Evolutionary conservation across 2,888 invertebrate species (phyloP).

Genomic region (Caenorhabditis plicata): DNA sequence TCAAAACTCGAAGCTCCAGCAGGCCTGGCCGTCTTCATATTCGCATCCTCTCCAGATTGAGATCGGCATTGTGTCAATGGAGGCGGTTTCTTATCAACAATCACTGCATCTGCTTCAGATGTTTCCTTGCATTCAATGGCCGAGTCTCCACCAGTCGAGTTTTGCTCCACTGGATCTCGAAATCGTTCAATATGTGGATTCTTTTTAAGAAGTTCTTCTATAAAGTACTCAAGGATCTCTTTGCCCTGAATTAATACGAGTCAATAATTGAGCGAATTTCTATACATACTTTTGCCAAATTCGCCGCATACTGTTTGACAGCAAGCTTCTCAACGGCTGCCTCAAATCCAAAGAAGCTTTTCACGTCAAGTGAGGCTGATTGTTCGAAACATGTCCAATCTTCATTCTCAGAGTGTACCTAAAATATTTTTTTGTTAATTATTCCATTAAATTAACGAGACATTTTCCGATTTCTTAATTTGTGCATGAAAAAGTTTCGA

Average conservation of each 20-base stretch:
- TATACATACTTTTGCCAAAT: constrained; percentile 83
- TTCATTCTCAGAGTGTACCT: constrained; percentile 89
- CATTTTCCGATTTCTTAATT: no score
- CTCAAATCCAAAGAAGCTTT: constrained; percentile 91
- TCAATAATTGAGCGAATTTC: no score
- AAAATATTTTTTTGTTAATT: constrained; percentile 36
- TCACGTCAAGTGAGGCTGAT: constrained; percentile 85
- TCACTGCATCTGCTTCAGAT: constrained; percentile 14
- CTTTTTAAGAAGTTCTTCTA: constrained; percentile 76
- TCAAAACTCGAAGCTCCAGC: constrained; percentile 25
- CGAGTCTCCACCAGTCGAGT: constrained; percentile 19
- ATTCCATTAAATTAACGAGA: neutral
- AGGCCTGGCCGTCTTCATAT: constrained; percentile 18
- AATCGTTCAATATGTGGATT: constrained; percentile 24
- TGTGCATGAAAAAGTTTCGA: no score
- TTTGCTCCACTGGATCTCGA: constrained; percentile 9
- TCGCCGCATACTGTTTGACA: constrained; percentile 89
- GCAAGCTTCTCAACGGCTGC: constrained; percentile 90
- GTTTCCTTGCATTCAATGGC: constrained; percentile 25
- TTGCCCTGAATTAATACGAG: no score
- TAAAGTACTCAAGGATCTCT: constrained; percentile 88
- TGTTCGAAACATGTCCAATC: constrained; percentile 96
- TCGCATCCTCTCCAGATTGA: neutral
- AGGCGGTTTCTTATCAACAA: constrained; percentile 7
- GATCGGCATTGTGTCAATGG: neutral